Evolutionary conservation across 2,113 vertebrate species (phyloP), one percentile per base, ranked within the genome.

Genomic region (Tychaedon coryphoeus): DNA sequence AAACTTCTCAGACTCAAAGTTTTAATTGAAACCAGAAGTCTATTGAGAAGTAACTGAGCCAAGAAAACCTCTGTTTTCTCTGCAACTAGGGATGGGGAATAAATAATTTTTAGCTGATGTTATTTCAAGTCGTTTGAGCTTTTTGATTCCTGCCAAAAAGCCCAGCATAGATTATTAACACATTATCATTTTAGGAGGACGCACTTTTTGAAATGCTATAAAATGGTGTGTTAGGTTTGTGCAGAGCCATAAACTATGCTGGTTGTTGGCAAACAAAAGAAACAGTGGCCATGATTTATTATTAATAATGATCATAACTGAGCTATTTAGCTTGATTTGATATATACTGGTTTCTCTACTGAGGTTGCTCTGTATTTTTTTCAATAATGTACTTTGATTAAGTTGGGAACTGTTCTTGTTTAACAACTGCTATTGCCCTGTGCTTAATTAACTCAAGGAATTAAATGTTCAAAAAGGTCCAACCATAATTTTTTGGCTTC

Each of bases 1-100:
- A 3, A 87, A 84, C 82, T 94, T 91, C 85, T 95, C 89, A 94
- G 96, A 97, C 92, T 81, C 94, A 80, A 97, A 97, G 95, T 97
- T 98, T 97, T 98, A 98, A 98, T 98, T 98, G 97, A 98, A 98
- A 98, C 97, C 98, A 98, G 97, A 98, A 97, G 96, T 96, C 97
- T 97, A 95, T 97, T 97, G 96, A 97, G 97, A 94, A 96, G 94
- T 81, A 97, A 95, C 72, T 43, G 76, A 96, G 97, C 97, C 98
- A 98, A 97, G 93, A 97, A 97, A 96, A 96, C 94, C 88, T 96
- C 97, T 95, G 92, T 97, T 98, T 98, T 98, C 97, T 96, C 96
- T 97, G 90, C 95, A 97, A 15, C 93, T 90, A 96, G 93, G 96
- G 96, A 97, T 97, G 90, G 83, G 95, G 95, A 98, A 97, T 97